phyloP scores from a whole-genome alignment of 2,113 vertebrate species.

The Cyanistes caeruleus region DNA sequence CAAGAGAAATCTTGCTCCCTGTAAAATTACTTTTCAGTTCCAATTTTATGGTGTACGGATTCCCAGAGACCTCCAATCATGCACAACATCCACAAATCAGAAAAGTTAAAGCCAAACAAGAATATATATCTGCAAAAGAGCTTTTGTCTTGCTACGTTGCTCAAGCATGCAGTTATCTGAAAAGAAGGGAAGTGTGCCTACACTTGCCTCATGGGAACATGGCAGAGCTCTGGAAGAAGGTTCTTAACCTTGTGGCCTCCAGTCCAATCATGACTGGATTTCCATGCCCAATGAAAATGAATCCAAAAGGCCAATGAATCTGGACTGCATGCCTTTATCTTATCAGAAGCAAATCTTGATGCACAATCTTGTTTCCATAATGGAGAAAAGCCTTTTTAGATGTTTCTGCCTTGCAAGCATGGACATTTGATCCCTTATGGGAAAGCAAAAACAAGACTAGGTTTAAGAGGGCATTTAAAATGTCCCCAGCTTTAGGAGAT shows the following conservation, averaged over 20 bases:
- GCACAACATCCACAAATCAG: slow-evolving; percentile 37
- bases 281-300: neutral
- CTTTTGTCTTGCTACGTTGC: neutral
- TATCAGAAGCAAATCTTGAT: neutral
- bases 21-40: slow-evolving; percentile 9
- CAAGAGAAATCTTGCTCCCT: neutral
- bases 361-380: neutral
- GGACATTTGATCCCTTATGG: neutral
- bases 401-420: neutral
- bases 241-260: neutral
- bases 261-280: neutral
- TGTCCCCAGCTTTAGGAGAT: neutral
- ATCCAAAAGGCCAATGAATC: neutral
- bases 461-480: slow-evolving; percentile 7
- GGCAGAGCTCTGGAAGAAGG: neutral
- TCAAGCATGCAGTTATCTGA: slow-evolving; percentile 27
- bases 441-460: neutral
- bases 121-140: slow-evolving; percentile 30
- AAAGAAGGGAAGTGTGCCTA: slow-evolving; percentile 1
- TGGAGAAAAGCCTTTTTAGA: neutral
- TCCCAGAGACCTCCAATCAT: slow-evolving; percentile 27
- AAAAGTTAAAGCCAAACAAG: slow-evolving; percentile 38
- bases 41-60: neutral
- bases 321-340: neutral
- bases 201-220: neutral